phyloP scores from a whole-genome alignment of 2,797 vertebrate species.

The Danio tinwini region DNA sequence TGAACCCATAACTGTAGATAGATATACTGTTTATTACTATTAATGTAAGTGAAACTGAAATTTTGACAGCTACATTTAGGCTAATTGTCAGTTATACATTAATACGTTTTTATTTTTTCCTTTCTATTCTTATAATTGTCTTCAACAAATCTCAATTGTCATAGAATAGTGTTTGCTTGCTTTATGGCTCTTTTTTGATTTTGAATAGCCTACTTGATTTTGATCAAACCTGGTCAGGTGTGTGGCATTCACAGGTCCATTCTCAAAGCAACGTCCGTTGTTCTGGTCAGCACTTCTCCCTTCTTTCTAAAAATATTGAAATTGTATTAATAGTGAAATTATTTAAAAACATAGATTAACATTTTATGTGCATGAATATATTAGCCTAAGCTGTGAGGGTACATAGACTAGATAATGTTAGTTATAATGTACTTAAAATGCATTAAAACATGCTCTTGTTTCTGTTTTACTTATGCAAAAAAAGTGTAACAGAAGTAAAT shows the following conservation, averaged over 20 bases:
- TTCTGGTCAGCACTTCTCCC: not conserved
- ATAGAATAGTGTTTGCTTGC: not conserved
- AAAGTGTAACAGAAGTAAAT: constrained; percentile 4
- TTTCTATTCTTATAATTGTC: not conserved
- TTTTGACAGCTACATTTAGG: not conserved
- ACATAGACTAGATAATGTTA: too few relatives aligned
- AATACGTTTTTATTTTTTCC: too few relatives aligned
- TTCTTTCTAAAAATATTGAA: not conserved
- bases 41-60: not conserved
- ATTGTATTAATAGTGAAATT: too few relatives aligned
- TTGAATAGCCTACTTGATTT: not conserved
- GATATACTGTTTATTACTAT: not conserved
- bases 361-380: too few relatives aligned
- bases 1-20: too few relatives aligned
- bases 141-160: not conserved
- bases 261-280: not conserved
- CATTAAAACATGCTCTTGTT: too few relatives aligned
- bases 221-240: not conserved
- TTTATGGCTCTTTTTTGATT: not conserved
- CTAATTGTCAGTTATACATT: not conserved
- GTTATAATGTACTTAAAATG: too few relatives aligned
- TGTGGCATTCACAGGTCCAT: not conserved
- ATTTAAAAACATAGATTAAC: too few relatives aligned
- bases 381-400: too few relatives aligned
- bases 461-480: too few relatives aligned